Evolutionary conservation across 1,140 invertebrate genomes (phyloP), one percentile per base, ranked within the genome.

Genomic region (Chironomus tepperi): DNA sequence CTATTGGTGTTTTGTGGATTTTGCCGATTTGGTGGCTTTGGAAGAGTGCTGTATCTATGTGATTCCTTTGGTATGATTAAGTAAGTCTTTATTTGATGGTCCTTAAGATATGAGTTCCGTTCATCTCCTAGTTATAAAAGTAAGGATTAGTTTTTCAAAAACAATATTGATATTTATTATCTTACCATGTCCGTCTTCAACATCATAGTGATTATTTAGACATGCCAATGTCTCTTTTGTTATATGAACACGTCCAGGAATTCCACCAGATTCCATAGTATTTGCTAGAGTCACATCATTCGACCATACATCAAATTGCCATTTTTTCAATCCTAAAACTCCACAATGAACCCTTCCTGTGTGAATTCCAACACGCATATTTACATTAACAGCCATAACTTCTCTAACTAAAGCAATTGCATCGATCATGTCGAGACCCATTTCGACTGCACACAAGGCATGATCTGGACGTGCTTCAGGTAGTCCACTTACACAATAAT

Each of bases 351-450:
- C 95, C 8, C 93, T 87, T 0, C 96, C 96, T 0, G 94, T 95
- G 82, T 98, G 95, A 76, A 98, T 97, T 16, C 96, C 96, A 10
- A 97, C 95, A 76, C 95, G 85, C 96, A 98, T 97, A 84, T 97
- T 96, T 64, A 96, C 92, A 80, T 95, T 93, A 43, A 95, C 93
- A 12, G 90, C 90, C 85, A 94, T 95, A 75, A 95, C 92, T 79
- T 95, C 93, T 47, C 93, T 87, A 1, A 96, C 93, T 78, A 95
- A 83, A 9, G 92, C 92, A 80, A 98, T 98, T 18, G 94, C 94
- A 84, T 97, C 93, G 79, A 98, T 97, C 95, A 97, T 97, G 82
- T 97, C 95, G 57, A 97, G 84, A 19, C 95, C 95, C 95, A 98
- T 97, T 84, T 97, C 94, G 0, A 98, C 94, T 79, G 94, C 95